These are phyloP conservation scores for Barypeithes pellucidus DNA, from an alignment of 2,888 invertebrate genomes.

Conservation along the genomic window DNA sequence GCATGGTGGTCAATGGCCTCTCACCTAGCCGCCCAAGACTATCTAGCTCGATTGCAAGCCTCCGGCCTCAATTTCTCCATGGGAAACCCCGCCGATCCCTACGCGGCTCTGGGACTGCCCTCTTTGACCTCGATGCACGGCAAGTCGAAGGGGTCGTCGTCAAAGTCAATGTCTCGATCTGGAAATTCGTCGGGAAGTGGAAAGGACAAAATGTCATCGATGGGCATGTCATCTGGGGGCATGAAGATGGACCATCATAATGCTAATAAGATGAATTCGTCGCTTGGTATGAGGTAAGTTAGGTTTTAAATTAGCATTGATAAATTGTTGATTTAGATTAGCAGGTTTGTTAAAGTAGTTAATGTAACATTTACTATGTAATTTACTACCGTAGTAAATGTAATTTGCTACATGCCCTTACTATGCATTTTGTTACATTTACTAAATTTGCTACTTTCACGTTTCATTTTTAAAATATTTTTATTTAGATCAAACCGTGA, in stretches of 20 bases:
- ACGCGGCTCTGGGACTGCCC: slow-evolving; percentile 74
- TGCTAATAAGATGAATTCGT: slow-evolving; percentile 44
- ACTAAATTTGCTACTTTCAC: no score
- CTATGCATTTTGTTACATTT: no score
- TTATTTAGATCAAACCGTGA: no score
- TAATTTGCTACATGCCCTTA: no score
- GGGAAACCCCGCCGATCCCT: slow-evolving; percentile 75
- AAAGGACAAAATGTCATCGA: slow-evolving; percentile 45
- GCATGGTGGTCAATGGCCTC: slow-evolving; percentile 95
- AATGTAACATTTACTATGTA: no score
- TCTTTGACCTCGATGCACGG: slow-evolving; percentile 61
- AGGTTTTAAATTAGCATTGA: not conserved
- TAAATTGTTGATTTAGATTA: no score
- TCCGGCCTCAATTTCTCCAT: slow-evolving; percentile 83
- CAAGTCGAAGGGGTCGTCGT: slow-evolving; percentile 45
- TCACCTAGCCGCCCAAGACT: slow-evolving; percentile 91
- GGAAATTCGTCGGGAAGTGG: slow-evolving; percentile 28
- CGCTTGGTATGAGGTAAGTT: slow-evolving; percentile 44
- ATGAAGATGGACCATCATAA: slow-evolving; percentile 52
- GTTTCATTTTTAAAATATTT: no score
- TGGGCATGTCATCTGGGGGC: slow-evolving; percentile 32
- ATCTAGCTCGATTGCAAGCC: slow-evolving; percentile 87
- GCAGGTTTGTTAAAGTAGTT: no score
- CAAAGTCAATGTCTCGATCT: slow-evolving; percentile 54
- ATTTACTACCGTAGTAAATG: no score